Evolutionary conservation across 2,113 vertebrate genomes (phyloP), one percentile per base, ranked within the genome.

Genomic region (Perognathus longimembris): DNA sequence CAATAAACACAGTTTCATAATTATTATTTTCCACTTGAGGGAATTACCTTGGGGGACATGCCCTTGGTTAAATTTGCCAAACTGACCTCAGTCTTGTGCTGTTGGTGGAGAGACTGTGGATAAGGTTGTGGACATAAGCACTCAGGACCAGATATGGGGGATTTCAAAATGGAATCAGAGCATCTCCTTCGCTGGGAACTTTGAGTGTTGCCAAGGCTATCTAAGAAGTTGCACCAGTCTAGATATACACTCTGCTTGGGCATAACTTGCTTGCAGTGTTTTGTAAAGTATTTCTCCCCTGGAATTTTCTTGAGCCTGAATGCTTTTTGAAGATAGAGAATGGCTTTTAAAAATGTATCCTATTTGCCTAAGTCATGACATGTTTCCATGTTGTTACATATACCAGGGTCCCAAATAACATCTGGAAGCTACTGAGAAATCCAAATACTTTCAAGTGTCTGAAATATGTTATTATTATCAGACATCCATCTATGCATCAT

Each of bases 391-490:
- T 57, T 83, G 4, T 40, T 93, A 74, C 24, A 42, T 80, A 75
- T 5, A 80, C 40, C 18, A 20, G 59, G 5, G 70, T 36, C 80
- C n/a, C 89, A 73, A 90, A 63, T 59, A 81, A 69, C 34, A 64
- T 40, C 78, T 20, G 32, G 21, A 80, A 89, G 78, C 34, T 32
- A 30, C 69, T 38, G 30, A 88, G 88, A 67, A 91, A 92, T 28
- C 8, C 24, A 75, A 3, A 10, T 67, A 28, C 24, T 77, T 94
- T 93, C 32, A 70, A 64, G 9, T 76, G 4, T 77, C 32, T 89
- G 45, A 90, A 88, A 54, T 54, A 84, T 36, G 9, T 92, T 92
- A 89, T 57, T 82, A 77, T 64, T 38, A 80, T 24, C 14, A 73
- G 4, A 45, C 63, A 36, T 64, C 42, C 28, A 45, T 77, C 42